These are phyloP conservation scores for Dendrolimus kikuchii DNA, from an alignment of 1,140 invertebrate genomes.

Conservation along the genomic window DNA sequence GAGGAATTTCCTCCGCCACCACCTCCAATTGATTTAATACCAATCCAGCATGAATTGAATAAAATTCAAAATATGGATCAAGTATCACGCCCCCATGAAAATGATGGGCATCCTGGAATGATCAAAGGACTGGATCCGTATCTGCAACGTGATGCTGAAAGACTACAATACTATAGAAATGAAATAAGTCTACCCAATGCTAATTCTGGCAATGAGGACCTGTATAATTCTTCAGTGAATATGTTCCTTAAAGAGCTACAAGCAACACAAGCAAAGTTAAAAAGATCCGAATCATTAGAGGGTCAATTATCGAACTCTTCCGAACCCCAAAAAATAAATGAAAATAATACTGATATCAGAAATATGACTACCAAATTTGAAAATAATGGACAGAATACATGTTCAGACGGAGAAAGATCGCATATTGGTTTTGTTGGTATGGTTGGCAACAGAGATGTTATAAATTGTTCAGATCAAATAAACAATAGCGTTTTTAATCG, in stretches of 20 bases:
- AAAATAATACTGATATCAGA: constrained; percentile 75
- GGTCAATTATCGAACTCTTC: constrained; percentile 39
- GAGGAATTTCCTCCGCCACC: constrained; percentile 92
- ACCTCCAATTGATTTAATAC: constrained; percentile 79
- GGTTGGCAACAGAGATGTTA: constrained; percentile 54
- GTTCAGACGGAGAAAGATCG: constrained; percentile 39
- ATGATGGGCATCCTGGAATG: constrained; percentile 59
- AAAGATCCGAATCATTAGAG: constrained; percentile 59
- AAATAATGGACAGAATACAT: constrained; percentile 63
- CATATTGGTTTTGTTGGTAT: constrained; percentile 51
- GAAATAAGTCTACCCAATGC: constrained; percentile 51
- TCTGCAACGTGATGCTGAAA: constrained; percentile 81
- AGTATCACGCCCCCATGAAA: constrained; percentile 42
- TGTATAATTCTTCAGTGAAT: constrained; percentile 67
- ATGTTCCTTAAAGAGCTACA: constrained; percentile 86
- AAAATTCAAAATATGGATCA: constrained; percentile 40
- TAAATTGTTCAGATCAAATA: constrained; percentile 56
- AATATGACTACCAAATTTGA: constrained; percentile 90
- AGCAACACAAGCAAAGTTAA: constrained; percentile 81
- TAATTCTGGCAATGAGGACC: constrained; percentile 32
- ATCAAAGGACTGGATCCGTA: constrained; percentile 74
- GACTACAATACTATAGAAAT: constrained; percentile 74
- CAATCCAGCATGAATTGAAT: constrained; percentile 72
- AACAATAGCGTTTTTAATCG: constrained; percentile 43
- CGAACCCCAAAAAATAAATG: constrained; percentile 39